Evolutionary conservation across 2,888 invertebrate species (phyloP), one percentile per base, ranked within the genome.

Genomic region (Taenaris catops): DNA sequence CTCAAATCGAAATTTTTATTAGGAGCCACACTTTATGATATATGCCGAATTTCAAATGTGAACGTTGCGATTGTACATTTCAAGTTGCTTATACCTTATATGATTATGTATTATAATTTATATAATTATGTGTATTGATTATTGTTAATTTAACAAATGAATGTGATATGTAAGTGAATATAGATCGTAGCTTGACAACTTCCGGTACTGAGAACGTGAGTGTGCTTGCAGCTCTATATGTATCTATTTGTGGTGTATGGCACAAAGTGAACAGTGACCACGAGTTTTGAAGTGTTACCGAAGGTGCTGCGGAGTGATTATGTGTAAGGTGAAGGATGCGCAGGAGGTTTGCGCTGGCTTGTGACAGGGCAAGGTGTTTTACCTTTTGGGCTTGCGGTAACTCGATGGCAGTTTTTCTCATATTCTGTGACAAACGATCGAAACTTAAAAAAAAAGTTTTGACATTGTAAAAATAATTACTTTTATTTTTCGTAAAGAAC

Each of bases 1-100:
- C 84, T 84, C 84, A 84, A 83, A 72, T 63, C 66, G 57, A 81
- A 75, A 69, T 71, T 74, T 68, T 68, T 76, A 75, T 66, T 64
- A 73, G 58, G 80, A 78, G 81, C 81, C 81, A 72, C 61, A 64
- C 57, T 68, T 17, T 70, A 67, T 65, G 62, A 67, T 64, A 51
- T 56, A 67, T 62, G 75, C 74, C 74, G 79, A 80, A 74, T 76
- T 75, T 65, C 58, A 59, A 64, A 66, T 67, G 51, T 56, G 57
- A 63, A 67, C 58, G 64, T 69, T 75, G 74, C 70, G 62, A 71
- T 69, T 63, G 56, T 69, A 72, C 72, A 67, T 62, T 67, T 67
- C 70, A 64, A 68, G 64, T 72, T 70, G 68, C 69, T 70, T 61
- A 66, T 67, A 63, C 67, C 61, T 68, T 68, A 55, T 55, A 53